Base-by-base conservation (phyloP, 2,797 vertebrate genomes). In the Hemitrygon akajei region DNA sequence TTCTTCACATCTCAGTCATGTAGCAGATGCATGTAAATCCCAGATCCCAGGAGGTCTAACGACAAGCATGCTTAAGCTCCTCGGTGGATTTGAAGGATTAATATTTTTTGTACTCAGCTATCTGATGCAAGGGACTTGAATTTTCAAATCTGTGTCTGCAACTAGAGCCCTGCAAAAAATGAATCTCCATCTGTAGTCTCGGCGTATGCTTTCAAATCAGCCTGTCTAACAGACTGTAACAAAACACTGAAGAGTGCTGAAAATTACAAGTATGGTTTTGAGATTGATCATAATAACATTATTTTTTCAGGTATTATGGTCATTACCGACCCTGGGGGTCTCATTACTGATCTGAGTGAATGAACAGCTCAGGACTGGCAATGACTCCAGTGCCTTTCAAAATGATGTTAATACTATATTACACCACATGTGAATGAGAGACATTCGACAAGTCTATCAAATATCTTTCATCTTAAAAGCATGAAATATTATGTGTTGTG, bases 211-310 rank as follows among this genome's bases (percentile, higher is more conserved):
- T 58, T 56, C 91, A 93, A 73, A 75, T 93, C 91, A 93, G 56
- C 71, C 71, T 93, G 91, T 47, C 71, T 76, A 73, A 76, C 27
- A 93, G 71, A 93, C 69, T 76, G 25, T 93, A 93, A 93, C 86
- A 93, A 93, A 93, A 76, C 91, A 93, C 69, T 76, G 91, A 93
- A 93, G 27, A 93, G 71, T 27, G 25, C 40, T 56, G 71, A 93
- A 93, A 93, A 93, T 93, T 47, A 93, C 71, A 73, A 76, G 27
- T 76, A 56, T 93, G 47, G 37, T 40, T 40, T n/a, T 27, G 37
- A 71, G 66, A 73, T 73, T 76, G 91, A 93, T 93, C 71, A 47
- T 93, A 93, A 56, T 93, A 93, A 93, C 91, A 76, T 76, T 75
- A 93, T 58, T 93, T 93, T 40, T 75, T 75, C 71, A 93, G 69